These are phyloP conservation scores for Propithecus deckenii DNA, from an alignment of 2,797 vertebrate species.

Conservation along the genomic window DNA sequence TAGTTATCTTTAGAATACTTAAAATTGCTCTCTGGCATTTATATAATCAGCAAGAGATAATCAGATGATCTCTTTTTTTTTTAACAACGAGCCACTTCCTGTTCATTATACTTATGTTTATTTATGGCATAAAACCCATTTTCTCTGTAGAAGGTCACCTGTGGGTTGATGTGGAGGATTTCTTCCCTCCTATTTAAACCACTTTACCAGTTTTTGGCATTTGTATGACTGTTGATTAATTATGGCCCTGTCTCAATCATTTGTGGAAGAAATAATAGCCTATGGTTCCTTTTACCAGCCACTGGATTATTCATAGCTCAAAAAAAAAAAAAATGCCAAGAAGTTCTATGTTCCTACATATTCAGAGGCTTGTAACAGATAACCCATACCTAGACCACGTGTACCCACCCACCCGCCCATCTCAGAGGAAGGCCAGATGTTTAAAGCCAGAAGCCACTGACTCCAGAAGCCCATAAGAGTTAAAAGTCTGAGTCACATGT, in stretches of 20 bases:
- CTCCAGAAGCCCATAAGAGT: neutral
- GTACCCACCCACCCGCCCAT: neutral
- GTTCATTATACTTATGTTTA: slow-evolving; percentile 71
- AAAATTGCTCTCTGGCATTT: slow-evolving; percentile 68
- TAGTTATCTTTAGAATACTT: slow-evolving; percentile 78
- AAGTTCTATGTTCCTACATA: slow-evolving; percentile 14
- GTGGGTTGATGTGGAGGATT: slow-evolving; percentile 52
- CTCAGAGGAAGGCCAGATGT: neutral
- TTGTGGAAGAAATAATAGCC: slow-evolving; percentile 61
- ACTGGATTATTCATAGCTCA: slow-evolving; percentile 60
- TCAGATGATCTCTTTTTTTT: slow-evolving; percentile 57
- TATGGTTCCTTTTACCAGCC: slow-evolving; percentile 46
- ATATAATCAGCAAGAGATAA: slow-evolving; percentile 63
- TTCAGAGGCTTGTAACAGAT: neutral
- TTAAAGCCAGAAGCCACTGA: neutral
- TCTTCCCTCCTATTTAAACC: slow-evolving; percentile 66
- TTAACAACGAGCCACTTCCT: slow-evolving; percentile 67
- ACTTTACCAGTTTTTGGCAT: slow-evolving; percentile 48
- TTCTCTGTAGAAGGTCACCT: slow-evolving; percentile 71
- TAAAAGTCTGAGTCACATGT: neutral
- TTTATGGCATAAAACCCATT: slow-evolving; percentile 53
- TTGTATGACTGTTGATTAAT: slow-evolving; percentile 66
- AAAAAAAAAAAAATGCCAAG: slow-evolving; percentile 14
- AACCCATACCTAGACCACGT: neutral
- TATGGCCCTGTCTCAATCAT: slow-evolving; percentile 69